These are phyloP conservation scores for Calcarius ornatus DNA, from an alignment of 2,113 vertebrate species.

Conservation along the genomic window DNA sequence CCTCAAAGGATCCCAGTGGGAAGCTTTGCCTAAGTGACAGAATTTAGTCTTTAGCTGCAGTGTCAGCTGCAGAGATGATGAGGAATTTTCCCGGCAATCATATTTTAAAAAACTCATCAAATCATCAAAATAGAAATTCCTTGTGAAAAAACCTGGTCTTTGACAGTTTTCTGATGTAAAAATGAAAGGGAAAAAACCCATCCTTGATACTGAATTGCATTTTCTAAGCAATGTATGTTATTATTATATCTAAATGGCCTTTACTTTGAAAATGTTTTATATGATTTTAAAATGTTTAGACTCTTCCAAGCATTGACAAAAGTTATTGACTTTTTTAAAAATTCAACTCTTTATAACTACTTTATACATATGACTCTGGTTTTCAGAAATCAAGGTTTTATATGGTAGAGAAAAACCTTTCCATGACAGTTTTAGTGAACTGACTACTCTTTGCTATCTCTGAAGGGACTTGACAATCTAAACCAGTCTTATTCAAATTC, in stretches of 20 bases:
- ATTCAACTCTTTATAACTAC: background rate
- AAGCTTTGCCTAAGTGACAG: background rate
- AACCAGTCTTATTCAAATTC: background rate
- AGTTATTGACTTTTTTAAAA: background rate
- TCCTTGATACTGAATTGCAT: background rate
- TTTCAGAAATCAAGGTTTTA: background rate
- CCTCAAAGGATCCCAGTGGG: background rate
- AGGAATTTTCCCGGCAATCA: background rate
- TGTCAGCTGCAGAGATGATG: background rate
- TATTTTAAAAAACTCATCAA: background rate
- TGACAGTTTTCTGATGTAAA: background rate
- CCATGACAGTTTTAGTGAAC: background rate
- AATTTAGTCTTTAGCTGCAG: background rate
- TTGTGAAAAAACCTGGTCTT: background rate
- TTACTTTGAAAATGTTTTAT: background rate
- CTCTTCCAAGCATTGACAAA: background rate
- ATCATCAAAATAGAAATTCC: background rate
- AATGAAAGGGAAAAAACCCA: background rate
- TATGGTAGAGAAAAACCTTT: background rate
- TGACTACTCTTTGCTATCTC: background rate
- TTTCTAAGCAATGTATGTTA: background rate
- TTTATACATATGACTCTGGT: fast-evolving
- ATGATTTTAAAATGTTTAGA: background rate
- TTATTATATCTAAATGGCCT: background rate
- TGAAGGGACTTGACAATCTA: background rate